A percentile compares a stretch with the other conserved stretches of the same genome.
phyloP scores from a whole-genome alignment of 1,140 invertebrate species.

The Drosophila ironensis region DNA sequence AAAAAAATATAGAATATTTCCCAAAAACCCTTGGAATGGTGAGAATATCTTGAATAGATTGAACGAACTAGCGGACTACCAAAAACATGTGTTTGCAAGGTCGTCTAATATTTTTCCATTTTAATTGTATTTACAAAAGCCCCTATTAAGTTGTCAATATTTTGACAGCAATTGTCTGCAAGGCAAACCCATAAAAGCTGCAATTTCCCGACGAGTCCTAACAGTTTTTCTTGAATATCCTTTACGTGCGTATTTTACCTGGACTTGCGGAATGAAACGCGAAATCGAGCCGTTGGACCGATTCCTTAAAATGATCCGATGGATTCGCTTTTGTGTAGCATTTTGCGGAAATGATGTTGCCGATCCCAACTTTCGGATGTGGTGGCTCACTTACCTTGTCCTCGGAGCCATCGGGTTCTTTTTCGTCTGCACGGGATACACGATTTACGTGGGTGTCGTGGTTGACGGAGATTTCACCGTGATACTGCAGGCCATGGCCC shows the following conservation, averaged over 20 bases:
- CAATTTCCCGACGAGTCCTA: background rate
- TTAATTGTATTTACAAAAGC: background rate
- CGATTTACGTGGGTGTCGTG: constrained; percentile 48
- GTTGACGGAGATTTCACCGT: constrained; percentile 40
- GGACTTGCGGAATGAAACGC: no score
- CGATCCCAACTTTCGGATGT: constrained; percentile 49
- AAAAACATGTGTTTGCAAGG: background rate
- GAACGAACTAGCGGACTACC: no score
- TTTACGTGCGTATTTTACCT: no score
- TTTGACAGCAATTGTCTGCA: constrained; percentile 26
- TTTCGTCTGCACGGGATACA: constrained; percentile 45
- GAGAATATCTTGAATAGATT: no score
- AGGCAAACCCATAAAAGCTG: constrained; percentile 24
- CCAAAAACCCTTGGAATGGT: no score
- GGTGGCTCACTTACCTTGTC: constrained; percentile 42
- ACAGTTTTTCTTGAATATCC: constrained; percentile 1
- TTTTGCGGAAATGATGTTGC: constrained; percentile 52
- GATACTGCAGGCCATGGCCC: constrained; percentile 43
- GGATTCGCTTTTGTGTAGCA: constrained; percentile 46
- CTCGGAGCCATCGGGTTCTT: constrained; percentile 23
- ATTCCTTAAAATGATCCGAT: constrained; percentile 20
- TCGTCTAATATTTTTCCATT: background rate
- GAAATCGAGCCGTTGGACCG: constrained; percentile 15
- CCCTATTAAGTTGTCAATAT: constrained; percentile 55
- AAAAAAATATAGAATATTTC: no score